Evolutionary conservation across 1,140 invertebrate species (phyloP).

Genomic region (Bemisia tabaci): DNA sequence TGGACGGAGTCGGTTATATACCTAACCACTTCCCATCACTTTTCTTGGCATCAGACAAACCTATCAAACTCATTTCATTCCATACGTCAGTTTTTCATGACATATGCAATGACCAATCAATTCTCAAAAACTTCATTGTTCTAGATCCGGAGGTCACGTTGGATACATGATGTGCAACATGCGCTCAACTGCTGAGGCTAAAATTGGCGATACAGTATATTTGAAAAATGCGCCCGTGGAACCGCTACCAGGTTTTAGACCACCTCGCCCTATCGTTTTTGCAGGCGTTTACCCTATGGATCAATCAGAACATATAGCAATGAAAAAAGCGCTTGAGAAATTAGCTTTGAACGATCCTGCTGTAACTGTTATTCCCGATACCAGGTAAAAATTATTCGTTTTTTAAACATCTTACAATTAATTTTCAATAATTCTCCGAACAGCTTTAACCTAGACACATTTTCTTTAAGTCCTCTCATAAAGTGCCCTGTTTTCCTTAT

Average conservation of each 20-base stretch:
- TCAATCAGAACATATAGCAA: slow-evolving; percentile 59
- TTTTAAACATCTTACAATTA: background rate
- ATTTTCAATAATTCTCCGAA: too few species aligned
- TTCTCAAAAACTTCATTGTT: slow-evolving; percentile 21
- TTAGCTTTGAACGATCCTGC: slow-evolving; percentile 88
- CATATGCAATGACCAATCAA: too few species aligned
- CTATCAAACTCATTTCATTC: too few species aligned
- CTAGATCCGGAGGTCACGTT: slow-evolving; percentile 61
- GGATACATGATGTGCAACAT: slow-evolving; percentile 74
- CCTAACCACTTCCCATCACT: too few species aligned
- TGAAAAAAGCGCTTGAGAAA: slow-evolving; percentile 76
- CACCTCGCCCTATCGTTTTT: slow-evolving; percentile 79
- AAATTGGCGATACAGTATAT: slow-evolving; percentile 76
- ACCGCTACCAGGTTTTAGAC: slow-evolving; percentile 48
- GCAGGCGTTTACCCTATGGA: slow-evolving; percentile 88
- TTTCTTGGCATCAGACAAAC: too few species aligned
- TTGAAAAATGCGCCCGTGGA: slow-evolving; percentile 38
- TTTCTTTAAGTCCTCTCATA: too few species aligned
- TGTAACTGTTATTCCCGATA: slow-evolving; percentile 61
- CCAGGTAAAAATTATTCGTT: slow-evolving; percentile 43
- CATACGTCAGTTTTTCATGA: too few species aligned
- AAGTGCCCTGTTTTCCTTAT: too few species aligned
- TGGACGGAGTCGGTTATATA: too few species aligned
- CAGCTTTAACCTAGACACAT: too few species aligned
- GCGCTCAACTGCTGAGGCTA: slow-evolving; percentile 56